Conservation (phyloP, 1,140 invertebrate species). For the Eumaeus atala region DNA sequence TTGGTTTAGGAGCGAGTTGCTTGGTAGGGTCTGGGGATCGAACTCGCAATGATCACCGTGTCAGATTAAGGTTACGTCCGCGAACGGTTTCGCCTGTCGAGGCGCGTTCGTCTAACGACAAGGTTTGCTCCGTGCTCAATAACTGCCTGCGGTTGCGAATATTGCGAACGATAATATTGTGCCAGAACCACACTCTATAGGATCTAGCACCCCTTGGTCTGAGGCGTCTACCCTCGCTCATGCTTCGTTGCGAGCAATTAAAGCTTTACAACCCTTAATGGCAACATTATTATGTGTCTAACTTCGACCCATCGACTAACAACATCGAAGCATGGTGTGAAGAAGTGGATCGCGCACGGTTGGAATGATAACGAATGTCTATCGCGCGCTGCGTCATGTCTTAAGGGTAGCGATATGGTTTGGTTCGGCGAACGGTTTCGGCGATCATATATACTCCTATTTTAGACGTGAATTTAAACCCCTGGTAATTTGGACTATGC, state of each 20-base stretch:
- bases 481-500: slow-evolving; percentile 23
- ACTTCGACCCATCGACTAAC: slow-evolving; percentile 21
- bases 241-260: not conserved
- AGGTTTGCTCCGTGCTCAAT: no score
- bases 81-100: no score
- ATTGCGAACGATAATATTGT: no score
- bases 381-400: slow-evolving; percentile 21
- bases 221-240: no score
- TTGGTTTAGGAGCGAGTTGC: no score
- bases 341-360: slow-evolving; percentile 20
- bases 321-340: slow-evolving; percentile 20
- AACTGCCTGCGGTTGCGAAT: no score
- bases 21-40: no score
- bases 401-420: slow-evolving; percentile 24
- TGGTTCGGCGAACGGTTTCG: slow-evolving; percentile 27
- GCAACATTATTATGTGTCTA: slow-evolving; percentile 17
- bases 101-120: no score
- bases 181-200: no score
- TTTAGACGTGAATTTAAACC: slow-evolving; percentile 27
- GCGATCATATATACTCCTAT: slow-evolving; percentile 23
- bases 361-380: slow-evolving; percentile 27
- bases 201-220: no score
- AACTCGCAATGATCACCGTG: no score
- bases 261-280: not conserved
- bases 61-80: no score